Evolutionary conservation across 2,888 invertebrate species (phyloP).

Genomic region (Drosophila pegasa): DNA sequence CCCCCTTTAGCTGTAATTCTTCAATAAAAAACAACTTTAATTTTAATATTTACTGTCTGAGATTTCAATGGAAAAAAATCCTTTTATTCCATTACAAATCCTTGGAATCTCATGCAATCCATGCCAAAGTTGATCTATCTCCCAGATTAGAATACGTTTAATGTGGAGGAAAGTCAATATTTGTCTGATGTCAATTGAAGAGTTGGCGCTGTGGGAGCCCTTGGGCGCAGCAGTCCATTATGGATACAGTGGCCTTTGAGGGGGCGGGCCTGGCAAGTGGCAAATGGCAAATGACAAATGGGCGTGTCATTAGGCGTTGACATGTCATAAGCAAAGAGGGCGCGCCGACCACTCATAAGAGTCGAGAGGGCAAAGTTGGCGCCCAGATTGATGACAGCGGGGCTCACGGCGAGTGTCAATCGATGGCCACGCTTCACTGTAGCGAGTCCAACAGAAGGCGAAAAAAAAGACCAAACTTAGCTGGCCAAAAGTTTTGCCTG

Average conservation of each 20-base stretch:
- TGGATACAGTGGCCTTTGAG: slow-evolving; percentile 18
- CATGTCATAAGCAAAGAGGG: slow-evolving; percentile 75
- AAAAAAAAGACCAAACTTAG: slow-evolving; percentile 20
- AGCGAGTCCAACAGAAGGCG: slow-evolving; percentile 1
- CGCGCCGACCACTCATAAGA: slow-evolving; percentile 47
- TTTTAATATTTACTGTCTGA: too few species aligned
- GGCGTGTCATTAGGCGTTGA: slow-evolving; percentile 79
- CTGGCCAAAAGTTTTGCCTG: slow-evolving; percentile 62
- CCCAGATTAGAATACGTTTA: not conserved
- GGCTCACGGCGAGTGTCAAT: slow-evolving; percentile 45
- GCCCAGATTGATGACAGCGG: slow-evolving; percentile 72
- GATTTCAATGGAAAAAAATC: too few species aligned
- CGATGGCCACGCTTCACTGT: slow-evolving; percentile 54
- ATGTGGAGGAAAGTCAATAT: slow-evolving; percentile 12
- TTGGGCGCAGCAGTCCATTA: not conserved
- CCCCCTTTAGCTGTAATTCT: too few species aligned
- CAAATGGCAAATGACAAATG: slow-evolving; percentile 73
- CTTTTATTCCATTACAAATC: too few species aligned
- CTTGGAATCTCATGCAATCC: too few species aligned
- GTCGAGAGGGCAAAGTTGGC: slow-evolving; percentile 64
- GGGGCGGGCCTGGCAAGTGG: too few species aligned
- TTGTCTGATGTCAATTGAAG: slow-evolving; percentile 18
- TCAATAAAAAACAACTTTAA: too few species aligned
- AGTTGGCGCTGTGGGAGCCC: not conserved
- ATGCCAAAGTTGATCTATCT: not conserved